Conservation (phyloP, 2,888 invertebrate species). For the Ceratothoa steindachneri region DNA sequence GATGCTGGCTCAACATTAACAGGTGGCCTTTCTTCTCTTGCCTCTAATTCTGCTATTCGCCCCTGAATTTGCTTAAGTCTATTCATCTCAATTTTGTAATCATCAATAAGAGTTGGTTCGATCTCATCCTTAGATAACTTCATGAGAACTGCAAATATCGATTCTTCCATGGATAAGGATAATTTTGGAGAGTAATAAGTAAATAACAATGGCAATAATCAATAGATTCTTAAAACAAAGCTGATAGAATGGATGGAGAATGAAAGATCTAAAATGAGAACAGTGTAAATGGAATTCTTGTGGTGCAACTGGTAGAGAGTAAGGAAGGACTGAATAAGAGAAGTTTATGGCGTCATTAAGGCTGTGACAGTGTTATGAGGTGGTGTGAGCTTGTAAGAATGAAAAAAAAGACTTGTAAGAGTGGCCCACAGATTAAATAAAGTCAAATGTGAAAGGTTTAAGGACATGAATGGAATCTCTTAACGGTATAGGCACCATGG, state of each 20-base stretch:
- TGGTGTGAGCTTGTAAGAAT: no score
- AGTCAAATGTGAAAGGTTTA: no score
- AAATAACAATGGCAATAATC: neutral
- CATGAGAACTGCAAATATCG: slow-evolving; percentile 35
- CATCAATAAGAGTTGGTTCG: slow-evolving; percentile 17
- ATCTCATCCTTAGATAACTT: slow-evolving; percentile 31
- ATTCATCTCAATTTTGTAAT: slow-evolving; percentile 37
- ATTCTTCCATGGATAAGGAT: neutral
- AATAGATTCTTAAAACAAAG: neutral
- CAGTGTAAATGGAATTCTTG: no score
- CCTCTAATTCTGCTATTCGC: slow-evolving; percentile 35
- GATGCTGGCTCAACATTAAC: neutral
- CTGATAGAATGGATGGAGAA: neutral
- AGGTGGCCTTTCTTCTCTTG: slow-evolving; percentile 12
- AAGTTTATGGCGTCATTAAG: no score
- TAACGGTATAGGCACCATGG: no score
- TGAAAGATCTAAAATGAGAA: neutral
- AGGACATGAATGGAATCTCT: no score
- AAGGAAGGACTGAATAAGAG: no score
- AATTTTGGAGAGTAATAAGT: no score
- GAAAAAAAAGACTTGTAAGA: no score
- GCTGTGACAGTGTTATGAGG: no score
- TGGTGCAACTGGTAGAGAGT: no score
- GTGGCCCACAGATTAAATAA: no score
- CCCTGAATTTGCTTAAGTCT: slow-evolving; percentile 33